Conservation (phyloP, 1,140 invertebrate species). For the Drosophila sp. region DNA sequence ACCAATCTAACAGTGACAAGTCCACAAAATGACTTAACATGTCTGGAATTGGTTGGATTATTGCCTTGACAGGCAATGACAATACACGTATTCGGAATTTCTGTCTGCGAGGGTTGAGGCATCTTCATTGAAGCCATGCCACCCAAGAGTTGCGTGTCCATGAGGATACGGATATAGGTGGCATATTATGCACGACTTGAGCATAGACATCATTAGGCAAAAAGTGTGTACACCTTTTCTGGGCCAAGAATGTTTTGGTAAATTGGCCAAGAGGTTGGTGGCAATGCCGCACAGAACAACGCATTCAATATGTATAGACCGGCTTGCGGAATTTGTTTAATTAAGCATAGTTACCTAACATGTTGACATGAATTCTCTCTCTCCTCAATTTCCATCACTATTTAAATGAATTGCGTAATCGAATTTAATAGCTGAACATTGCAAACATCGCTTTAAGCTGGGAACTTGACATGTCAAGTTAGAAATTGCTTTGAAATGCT, state of each 20-base stretch:
- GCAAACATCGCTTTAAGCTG: constrained; percentile 36
- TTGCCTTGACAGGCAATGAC: constrained; percentile 58
- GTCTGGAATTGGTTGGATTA: constrained; percentile 70
- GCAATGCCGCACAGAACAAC: constrained; percentile 8
- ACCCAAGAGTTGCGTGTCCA: neutral
- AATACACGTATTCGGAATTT: neutral
- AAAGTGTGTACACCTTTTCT: constrained; percentile 32
- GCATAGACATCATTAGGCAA: constrained; percentile 66
- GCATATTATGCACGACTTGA: constrained; percentile 54
- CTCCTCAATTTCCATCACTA: neutral
- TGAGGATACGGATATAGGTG: constrained; percentile 3
- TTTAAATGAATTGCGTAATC: constrained; percentile 57
- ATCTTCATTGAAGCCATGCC: no score
- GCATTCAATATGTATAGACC: constrained; percentile 56
- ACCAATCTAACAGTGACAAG: constrained; percentile 32
- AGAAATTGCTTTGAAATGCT: constrained; percentile 9
- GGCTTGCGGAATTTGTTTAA: constrained; percentile 71
- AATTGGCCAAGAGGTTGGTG: constrained; percentile 57
- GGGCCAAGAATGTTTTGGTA: constrained; percentile 39
- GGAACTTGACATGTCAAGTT: constrained; percentile 24
- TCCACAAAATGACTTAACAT: constrained; percentile 75
- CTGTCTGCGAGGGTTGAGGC: constrained; percentile 1
- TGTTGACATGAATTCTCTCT: constrained; percentile 30
- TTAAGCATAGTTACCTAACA: constrained; percentile 60
- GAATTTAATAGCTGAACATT: constrained; percentile 48